Evolutionary conservation across 2,113 vertebrate species (phyloP).

Genomic region (Rhagologus leucostigma): DNA sequence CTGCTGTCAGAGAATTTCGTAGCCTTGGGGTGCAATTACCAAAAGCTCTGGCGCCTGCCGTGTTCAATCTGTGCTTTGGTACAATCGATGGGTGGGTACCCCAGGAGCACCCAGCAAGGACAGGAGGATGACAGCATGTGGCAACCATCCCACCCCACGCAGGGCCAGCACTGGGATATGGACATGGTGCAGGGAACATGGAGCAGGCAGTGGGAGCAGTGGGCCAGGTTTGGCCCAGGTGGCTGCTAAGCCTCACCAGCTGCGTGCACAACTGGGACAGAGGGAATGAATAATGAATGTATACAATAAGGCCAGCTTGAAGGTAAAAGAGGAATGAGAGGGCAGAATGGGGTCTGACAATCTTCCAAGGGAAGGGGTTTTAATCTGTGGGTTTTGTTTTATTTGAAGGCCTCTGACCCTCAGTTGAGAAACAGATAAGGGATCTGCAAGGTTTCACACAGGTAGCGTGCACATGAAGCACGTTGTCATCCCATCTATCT

Average conservation of each 20-base stretch:
- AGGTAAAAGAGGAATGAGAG: neutral
- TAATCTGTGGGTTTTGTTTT: neutral
- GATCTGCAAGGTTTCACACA: neutral
- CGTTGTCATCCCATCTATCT: neutral
- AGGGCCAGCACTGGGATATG: neutral
- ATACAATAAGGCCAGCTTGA: neutral
- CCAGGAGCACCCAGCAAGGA: neutral
- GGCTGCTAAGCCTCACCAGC: neutral
- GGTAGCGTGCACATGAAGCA: accelerated
- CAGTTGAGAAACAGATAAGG: neutral
- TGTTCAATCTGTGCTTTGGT: neutral
- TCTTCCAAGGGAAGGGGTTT: neutral
- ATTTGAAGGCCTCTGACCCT: neutral
- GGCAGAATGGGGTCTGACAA: neutral
- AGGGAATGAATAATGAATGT: neutral
- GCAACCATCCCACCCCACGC: accelerated
- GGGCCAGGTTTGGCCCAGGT: neutral
- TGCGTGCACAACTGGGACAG: neutral
- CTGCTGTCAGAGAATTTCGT: neutral
- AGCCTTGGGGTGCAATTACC: slow-evolving; percentile 27
- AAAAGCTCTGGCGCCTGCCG: neutral
- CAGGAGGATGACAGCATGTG: neutral
- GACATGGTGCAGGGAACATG: neutral
- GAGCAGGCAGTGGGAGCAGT: neutral
- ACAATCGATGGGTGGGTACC: neutral